A percentile compares a stretch with the other conserved stretches of the same genome.
phyloP scores from a whole-genome alignment of 2,797 vertebrate species.

The Miichthys miiuy region DNA sequence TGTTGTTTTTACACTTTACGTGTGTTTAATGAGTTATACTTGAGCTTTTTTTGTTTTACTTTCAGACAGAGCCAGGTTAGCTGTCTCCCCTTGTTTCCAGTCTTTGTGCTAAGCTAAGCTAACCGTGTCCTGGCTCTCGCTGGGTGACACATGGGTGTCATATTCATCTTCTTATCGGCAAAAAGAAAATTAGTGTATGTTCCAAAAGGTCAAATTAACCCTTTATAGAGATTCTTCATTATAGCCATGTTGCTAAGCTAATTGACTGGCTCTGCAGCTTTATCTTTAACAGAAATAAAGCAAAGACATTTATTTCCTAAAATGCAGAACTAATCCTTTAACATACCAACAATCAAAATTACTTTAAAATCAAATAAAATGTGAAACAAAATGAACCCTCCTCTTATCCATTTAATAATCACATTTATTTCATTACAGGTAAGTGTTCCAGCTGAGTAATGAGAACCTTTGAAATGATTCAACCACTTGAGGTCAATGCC shows the following conservation, averaged over 20 bases:
- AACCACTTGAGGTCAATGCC: slow-evolving; percentile 46
- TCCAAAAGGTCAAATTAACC: too few relatives aligned
- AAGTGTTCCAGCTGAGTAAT: slow-evolving; percentile 33
- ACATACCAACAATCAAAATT: not conserved
- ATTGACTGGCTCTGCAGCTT: too few relatives aligned
- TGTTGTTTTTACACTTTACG: too few relatives aligned
- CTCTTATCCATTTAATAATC: slow-evolving; percentile 33
- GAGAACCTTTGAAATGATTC: slow-evolving; percentile 57
- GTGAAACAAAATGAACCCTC: not conserved
- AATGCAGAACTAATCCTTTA: not conserved
- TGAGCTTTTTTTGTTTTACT: not conserved
- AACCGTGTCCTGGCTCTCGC: not conserved
- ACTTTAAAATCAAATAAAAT: slow-evolving; percentile 26
- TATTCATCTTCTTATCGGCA: too few relatives aligned
- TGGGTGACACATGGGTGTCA: too few relatives aligned
- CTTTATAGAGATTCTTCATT: too few relatives aligned
- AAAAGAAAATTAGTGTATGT: too few relatives aligned
- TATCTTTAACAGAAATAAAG: too few relatives aligned
- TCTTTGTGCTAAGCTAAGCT: not conserved
- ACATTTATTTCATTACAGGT: slow-evolving; percentile 28
- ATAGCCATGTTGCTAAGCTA: too few relatives aligned
- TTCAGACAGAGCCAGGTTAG: not conserved
- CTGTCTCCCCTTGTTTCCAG: not conserved
- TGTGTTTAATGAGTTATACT: too few relatives aligned
- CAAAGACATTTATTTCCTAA: too few relatives aligned